Base-by-base conservation (phyloP, 2,113 vertebrate species). In the Delphinapterus leucas region DNA sequence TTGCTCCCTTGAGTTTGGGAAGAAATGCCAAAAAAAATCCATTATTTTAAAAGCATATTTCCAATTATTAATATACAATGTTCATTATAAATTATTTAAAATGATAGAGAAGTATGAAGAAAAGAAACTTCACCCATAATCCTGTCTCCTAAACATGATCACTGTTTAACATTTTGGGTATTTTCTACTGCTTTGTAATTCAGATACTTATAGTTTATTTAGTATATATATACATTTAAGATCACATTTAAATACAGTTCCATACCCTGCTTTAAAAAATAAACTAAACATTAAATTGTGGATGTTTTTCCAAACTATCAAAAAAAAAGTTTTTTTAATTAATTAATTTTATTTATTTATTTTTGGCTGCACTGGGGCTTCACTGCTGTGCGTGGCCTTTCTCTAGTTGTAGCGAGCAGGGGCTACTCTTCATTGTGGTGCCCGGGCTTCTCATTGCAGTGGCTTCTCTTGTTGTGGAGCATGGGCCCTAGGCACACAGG, bases 21-120 rank as follows among this genome's bases (percentile, higher is more conserved):
- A 76, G 55, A 90, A 61, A 89, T 38, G 23, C 8, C 20, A 13
- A 47, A 67, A 47, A 83, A 87, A 84, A 38, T 8, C 47, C 5
- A 28, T 26, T 77, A 60, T 53, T 63, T 94, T 92, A 79, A 81
- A 97, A 92, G 68, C 38, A 26, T 55, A 88, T 80, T 94, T 87
- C 44, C 10, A 67, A 79, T 87, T 96, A 85, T 68, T 86, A 93
- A 60, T 41, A 55, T 47, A 73, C 25, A 47, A 79, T 53, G 18
- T 85, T 74, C 31, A 85, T 44, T 80, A 65, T 74, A 90, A 70
- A 81, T 79, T 67, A 94, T 31, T 58, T 90, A 10, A 96, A 96
- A 71, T 60, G 61, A 87, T 12, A 44, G 21, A 83, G 28, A 90
- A 90, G 11, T 83, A 95, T n/a, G 17, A 84, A 89, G 53, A 63